phyloP scores from a whole-genome alignment of 2,888 invertebrate genomes.

The Arge pagana region DNA sequence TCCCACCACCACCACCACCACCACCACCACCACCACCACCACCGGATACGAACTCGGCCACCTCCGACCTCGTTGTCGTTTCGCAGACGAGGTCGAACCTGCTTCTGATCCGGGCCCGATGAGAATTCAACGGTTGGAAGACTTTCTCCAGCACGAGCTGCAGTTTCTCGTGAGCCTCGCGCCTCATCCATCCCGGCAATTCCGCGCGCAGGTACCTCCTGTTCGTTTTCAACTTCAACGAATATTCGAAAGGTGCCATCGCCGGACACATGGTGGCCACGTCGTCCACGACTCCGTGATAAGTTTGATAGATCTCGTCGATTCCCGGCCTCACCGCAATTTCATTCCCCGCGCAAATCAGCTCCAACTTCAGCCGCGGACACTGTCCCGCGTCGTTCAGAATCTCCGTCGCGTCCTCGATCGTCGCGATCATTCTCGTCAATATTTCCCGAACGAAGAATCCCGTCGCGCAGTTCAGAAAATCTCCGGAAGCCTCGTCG shows the following conservation, averaged over 20 bases:
- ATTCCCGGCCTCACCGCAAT: slow-evolving; percentile 64
- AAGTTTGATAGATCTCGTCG: slow-evolving; percentile 62
- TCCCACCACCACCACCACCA: too few relatives aligned
- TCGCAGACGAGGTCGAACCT: slow-evolving; percentile 42
- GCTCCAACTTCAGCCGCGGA: slow-evolving; percentile 67
- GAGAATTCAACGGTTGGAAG: slow-evolving; percentile 37
- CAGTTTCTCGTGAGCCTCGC: slow-evolving; percentile 39
- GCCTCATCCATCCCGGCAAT: slow-evolving; percentile 64
- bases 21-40: too few relatives aligned
- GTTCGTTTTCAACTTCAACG: slow-evolving; percentile 55
- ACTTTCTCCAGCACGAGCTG: slow-evolving; percentile 35
- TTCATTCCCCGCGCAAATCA: slow-evolving; percentile 62
- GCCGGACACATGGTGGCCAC: slow-evolving; percentile 65
- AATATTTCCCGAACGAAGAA: slow-evolving; percentile 68
- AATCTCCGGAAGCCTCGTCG: slow-evolving; percentile 14
- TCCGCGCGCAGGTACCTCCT: slow-evolving; percentile 63
- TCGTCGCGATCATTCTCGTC: slow-evolving; percentile 69
- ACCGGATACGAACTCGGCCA: slow-evolving; percentile 29
- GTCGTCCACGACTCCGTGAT: slow-evolving; percentile 64
- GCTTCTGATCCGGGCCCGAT: slow-evolving; percentile 33
- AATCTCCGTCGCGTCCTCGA: slow-evolving; percentile 65
- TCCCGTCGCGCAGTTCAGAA: slow-evolving; percentile 53
- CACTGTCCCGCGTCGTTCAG: slow-evolving; percentile 60
- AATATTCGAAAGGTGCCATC: slow-evolving; percentile 65
- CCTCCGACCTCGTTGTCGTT: slow-evolving; percentile 27